phyloP scores from a whole-genome alignment of 2,888 invertebrate species.

The Platerodrilus igneus region DNA sequence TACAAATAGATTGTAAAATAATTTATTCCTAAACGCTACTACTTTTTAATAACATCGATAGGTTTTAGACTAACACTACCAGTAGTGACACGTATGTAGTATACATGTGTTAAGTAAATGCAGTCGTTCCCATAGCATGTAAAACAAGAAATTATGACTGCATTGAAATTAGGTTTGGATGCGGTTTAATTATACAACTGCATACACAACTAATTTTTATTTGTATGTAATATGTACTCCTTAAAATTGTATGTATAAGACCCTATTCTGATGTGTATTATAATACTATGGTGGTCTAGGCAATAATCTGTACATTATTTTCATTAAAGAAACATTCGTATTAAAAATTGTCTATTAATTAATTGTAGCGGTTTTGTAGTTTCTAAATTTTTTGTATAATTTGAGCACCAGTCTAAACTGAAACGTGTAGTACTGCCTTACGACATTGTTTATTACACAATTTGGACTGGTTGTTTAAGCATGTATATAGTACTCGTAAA shows the following conservation, averaged over 20 bases:
- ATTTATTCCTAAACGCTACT: too few relatives aligned
- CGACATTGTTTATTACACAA: too few relatives aligned
- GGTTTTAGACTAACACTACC: conserved; percentile 28
- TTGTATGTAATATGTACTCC: conserved; percentile 25
- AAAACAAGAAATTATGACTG: conserved; percentile 14
- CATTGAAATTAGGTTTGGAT: conserved; percentile 17
- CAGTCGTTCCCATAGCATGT: conserved; percentile 18
- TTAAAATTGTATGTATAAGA: conserved; percentile 36
- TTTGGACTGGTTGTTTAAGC: too few relatives aligned
- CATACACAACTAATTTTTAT: conserved; percentile 18
- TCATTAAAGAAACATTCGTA: conserved; percentile 52
- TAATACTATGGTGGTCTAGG: conserved; percentile 50
- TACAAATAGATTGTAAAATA: too few relatives aligned
- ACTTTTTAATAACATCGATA: conserved; percentile 30
- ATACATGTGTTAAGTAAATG: conserved; percentile 31
- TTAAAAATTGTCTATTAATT: too few relatives aligned
- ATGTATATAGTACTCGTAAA: too few relatives aligned
- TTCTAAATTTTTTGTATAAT: too few relatives aligned
- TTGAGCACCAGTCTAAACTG: too few relatives aligned
- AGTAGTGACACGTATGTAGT: conserved; percentile 36
- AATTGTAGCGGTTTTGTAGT: too few relatives aligned
- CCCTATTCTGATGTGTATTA: conserved; percentile 49
- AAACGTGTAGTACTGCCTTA: too few relatives aligned
- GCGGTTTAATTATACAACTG: conserved; percentile 5
- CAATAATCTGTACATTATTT: conserved; percentile 54